Conservation (phyloP, 2,113 vertebrate species). For the Hemichromis elongatus region DNA sequence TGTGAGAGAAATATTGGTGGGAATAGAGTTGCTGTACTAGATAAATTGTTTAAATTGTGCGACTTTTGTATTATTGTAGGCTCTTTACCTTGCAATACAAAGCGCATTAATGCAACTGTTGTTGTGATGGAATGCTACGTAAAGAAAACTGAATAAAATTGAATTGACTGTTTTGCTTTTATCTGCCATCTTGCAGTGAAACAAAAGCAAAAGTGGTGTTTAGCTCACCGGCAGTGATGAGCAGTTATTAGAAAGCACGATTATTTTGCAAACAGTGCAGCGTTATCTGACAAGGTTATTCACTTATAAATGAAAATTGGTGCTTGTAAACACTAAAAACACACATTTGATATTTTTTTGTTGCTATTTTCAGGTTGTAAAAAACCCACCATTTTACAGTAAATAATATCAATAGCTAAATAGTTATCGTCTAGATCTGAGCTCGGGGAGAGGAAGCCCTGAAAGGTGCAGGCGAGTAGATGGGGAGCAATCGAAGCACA, state of each 20-base stretch:
- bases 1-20: neutral
- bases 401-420: neutral
- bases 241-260: neutral
- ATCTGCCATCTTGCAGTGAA: neutral
- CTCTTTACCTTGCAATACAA: neutral
- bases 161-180: neutral
- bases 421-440: neutral
- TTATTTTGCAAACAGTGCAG: neutral
- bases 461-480: neutral
- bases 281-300: neutral
- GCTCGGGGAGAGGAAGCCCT: fast-evolving
- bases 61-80: neutral
- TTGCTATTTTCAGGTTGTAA: neutral
- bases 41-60: neutral
- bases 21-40: neutral
- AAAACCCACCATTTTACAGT: neutral
- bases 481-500: neutral
- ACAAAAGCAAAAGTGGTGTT: neutral
- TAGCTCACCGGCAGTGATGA: neutral
- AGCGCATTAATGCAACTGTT: neutral
- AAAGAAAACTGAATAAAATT: neutral
- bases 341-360: neutral
- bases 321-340: neutral
- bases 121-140: neutral
- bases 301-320: neutral